Base-by-base conservation (phyloP, 1,140 invertebrate species). In the Eriocheir sinensis region DNA sequence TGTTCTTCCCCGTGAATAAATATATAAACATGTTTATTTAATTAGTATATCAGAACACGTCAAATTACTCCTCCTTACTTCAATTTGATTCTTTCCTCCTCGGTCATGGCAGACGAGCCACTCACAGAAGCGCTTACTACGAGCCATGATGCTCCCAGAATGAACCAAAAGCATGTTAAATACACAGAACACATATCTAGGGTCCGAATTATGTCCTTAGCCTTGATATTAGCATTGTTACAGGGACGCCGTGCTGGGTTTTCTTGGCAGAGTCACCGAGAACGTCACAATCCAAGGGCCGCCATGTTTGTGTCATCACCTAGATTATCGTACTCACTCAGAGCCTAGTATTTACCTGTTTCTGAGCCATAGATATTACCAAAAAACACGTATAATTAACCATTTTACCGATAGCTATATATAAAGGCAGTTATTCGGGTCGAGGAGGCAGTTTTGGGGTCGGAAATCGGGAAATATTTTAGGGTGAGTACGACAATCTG, bases 21-120 rank as follows among this genome's bases (percentile, higher is more conserved):
- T 80, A 80, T 80, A 80, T 80, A 80, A 30, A 80, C 34, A 80
- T 80, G 34, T 80, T 30, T 80, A 80, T 80, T 30, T 80, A n/a
- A n/a, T n/a, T n/a, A n/a, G n/a, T n/a, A n/a, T n/a, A 21, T 80
- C 15, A 91, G 21, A 91, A 34, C 9, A 27, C 15, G 44, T 9
- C 36, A 83, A 83, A n/a, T n/a, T n/a, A n/a, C n/a, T n/a, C n/a
- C n/a, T n/a, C n/a, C 93, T 94, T 86, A 94, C 93, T 91, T 94
- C 8, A 94, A 44, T 27, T 83, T 91, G 21, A 85, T 21, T 32
- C 93, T 94, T 41, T 94, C 93, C 91, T 94, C 93, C 83, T 90
- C 79, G 53, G 79, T 32, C 93, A 94, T 94, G 30, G 85, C 41
- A 30, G 80, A 83, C 38, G 83, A 53, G 34, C 85, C 83, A 27